These are phyloP conservation scores for Tympanoctomys barrerae DNA, from an alignment of 2,797 vertebrate genomes.

Conservation along the genomic window DNA sequence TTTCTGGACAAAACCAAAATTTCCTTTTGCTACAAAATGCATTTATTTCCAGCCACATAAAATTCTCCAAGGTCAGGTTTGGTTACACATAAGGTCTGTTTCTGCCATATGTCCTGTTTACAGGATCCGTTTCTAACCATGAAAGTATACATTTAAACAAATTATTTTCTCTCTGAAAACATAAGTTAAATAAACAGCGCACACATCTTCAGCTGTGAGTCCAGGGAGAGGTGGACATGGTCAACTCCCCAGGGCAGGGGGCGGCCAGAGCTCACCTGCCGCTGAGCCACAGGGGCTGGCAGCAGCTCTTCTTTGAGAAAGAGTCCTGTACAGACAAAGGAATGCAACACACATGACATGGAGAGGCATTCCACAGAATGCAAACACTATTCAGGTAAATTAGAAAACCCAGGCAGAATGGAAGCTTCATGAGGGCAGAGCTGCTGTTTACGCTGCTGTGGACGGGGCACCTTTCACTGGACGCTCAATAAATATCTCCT, in stretches of 20 bases:
- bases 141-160: slow-evolving; percentile 65
- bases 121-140: slow-evolving; percentile 63
- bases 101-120: slow-evolving; percentile 21
- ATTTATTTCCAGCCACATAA: slow-evolving; percentile 80
- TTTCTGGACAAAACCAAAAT: slow-evolving; percentile 34
- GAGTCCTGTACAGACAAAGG: slow-evolving; percentile 82
- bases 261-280: not conserved
- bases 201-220: not conserved
- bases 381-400: slow-evolving; percentile 79
- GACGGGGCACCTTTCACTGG: not conserved
- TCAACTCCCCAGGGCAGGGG: not conserved
- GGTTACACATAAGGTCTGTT: slow-evolving; percentile 61
- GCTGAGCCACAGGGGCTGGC: not conserved
- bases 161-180: slow-evolving; percentile 80
- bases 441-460: not conserved
- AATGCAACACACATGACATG: slow-evolving; percentile 66
- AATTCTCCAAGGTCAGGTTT: slow-evolving; percentile 62
- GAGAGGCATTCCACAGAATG: slow-evolving; percentile 86
- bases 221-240: accelerated
- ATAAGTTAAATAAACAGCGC: slow-evolving; percentile 86
- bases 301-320: slow-evolving; percentile 74
- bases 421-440: not conserved
- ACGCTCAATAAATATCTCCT: slow-evolving; percentile 76
- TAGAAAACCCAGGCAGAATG: not conserved
- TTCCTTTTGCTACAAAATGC: slow-evolving; percentile 82